A percentile compares a stretch with the other conserved stretches of the same genome.
phyloP scores from a whole-genome alignment of 2,113 vertebrate species.

The Choloepus hoffmanni region DNA sequence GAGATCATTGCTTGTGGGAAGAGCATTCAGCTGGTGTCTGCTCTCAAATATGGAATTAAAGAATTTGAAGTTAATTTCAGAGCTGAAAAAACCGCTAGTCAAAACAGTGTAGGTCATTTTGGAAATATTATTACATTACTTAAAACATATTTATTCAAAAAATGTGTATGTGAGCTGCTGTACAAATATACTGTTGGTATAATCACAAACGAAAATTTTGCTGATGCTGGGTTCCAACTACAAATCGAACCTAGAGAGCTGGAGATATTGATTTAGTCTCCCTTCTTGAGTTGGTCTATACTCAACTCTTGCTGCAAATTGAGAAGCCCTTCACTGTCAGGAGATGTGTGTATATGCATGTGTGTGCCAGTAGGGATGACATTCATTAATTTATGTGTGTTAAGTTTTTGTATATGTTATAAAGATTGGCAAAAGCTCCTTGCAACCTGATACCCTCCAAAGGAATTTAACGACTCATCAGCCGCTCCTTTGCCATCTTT shows the following conservation, averaged over 20 bases:
- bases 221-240: background rate
- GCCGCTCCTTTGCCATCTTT: background rate
- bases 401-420: background rate
- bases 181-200: constrained; percentile 27
- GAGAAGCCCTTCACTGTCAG: background rate
- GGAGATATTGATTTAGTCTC: background rate
- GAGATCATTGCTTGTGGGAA: constrained; percentile 64
- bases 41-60: constrained; percentile 80
- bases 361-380: background rate
- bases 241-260: background rate
- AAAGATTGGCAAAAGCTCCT: background rate
- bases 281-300: background rate
- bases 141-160: constrained; percentile 63
- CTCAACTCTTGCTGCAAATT: background rate
- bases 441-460: background rate
- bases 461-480: background rate
- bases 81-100: constrained; percentile 66
- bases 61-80: constrained; percentile 76
- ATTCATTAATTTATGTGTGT: background rate
- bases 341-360: background rate
- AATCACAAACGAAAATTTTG: constrained; percentile 24
- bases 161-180: background rate
- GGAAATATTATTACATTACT: constrained; percentile 67
- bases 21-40: constrained; percentile 66
- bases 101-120: constrained; percentile 74